Percentiles rank a stretch among this genome's conserved stretches.
These are phyloP conservation scores for Macquaria australasica DNA, from an alignment of 2,113 vertebrate genomes.

Conservation along the genomic window DNA sequence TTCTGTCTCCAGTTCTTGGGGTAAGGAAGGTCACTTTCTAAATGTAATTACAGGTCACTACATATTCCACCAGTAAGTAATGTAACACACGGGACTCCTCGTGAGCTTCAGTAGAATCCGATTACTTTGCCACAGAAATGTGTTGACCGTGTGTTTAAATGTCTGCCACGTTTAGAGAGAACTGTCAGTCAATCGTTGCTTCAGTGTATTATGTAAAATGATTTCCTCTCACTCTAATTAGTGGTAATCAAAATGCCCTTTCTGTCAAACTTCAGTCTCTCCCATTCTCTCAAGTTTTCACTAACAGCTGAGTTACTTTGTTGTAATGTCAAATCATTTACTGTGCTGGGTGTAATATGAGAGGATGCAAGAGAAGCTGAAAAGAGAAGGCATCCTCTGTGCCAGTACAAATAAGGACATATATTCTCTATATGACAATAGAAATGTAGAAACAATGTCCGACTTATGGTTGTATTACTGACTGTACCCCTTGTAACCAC, in stretches of 20 bases:
- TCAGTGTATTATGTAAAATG: neutral
- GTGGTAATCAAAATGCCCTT: neutral
- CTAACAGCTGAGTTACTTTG: neutral
- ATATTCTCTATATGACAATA: neutral
- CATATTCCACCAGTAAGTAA: constrained; percentile 12
- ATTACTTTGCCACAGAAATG: constrained; percentile 28
- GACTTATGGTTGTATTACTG: neutral
- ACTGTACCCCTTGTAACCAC: neutral
- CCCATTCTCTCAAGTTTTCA: neutral
- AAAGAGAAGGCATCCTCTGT: neutral
- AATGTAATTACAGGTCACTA: constrained; percentile 30
- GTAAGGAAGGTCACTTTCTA: constrained; percentile 51
- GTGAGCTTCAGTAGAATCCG: neutral
- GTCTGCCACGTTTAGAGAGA: neutral
- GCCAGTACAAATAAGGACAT: neutral
- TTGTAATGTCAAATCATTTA: neutral
- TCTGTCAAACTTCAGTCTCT: neutral
- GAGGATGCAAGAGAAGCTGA: neutral
- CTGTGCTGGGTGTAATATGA: neutral
- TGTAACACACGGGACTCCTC: neutral
- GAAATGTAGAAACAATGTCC: neutral
- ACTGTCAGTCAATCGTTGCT: neutral
- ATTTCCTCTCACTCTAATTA: neutral
- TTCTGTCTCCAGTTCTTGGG: constrained; percentile 38
- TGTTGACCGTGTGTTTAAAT: neutral